phyloP scores from a whole-genome alignment of 2,888 invertebrate species.

The Heliconius ismenius region DNA sequence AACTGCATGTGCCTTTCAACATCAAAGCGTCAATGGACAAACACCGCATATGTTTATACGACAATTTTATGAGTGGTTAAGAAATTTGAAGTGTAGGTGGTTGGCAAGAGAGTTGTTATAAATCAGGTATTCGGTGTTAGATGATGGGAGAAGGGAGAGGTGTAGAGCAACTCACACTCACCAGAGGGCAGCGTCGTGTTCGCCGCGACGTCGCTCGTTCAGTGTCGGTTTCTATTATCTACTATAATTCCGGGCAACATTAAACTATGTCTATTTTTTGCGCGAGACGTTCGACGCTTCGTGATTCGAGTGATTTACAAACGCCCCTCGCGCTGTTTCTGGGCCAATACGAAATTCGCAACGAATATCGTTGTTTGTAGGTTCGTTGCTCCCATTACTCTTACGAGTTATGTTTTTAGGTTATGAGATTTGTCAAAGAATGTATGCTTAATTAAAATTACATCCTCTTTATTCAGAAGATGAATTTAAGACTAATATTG shows the following conservation, averaged over 20 bases:
- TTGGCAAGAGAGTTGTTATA: conserved; percentile 61
- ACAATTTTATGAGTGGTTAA: conserved; percentile 40
- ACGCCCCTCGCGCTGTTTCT: conserved; percentile 69
- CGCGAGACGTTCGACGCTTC: conserved; percentile 64
- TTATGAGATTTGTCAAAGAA: conserved; percentile 22
- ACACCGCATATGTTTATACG: conserved; percentile 40
- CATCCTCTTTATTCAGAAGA: neutral
- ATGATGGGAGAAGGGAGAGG: neutral
- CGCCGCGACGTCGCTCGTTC: conserved; percentile 60
- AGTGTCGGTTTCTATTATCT: conserved; percentile 70
- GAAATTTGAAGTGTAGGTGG: conserved; percentile 57
- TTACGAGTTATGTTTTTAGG: conserved; percentile 35
- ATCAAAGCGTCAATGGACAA: conserved; percentile 35
- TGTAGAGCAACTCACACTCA: conserved; percentile 54
- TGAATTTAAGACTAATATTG: conserved; percentile 3
- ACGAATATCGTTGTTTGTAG: conserved; percentile 50
- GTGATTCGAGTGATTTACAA: conserved; percentile 73
- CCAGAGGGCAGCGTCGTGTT: conserved; percentile 70
- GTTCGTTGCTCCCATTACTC: conserved; percentile 65
- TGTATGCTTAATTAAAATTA: conserved; percentile 3
- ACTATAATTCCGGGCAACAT: conserved; percentile 72
- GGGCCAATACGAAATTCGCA: conserved; percentile 68
- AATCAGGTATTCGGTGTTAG: conserved; percentile 60
- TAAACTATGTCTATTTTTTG: conserved; percentile 78
- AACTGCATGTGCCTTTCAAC: conserved; percentile 4